A percentile compares a stretch with the other conserved stretches of the same genome.
These are phyloP conservation scores for Sycophila sp. DNA, from an alignment of 1,140 invertebrate species.

Conservation along the genomic window DNA sequence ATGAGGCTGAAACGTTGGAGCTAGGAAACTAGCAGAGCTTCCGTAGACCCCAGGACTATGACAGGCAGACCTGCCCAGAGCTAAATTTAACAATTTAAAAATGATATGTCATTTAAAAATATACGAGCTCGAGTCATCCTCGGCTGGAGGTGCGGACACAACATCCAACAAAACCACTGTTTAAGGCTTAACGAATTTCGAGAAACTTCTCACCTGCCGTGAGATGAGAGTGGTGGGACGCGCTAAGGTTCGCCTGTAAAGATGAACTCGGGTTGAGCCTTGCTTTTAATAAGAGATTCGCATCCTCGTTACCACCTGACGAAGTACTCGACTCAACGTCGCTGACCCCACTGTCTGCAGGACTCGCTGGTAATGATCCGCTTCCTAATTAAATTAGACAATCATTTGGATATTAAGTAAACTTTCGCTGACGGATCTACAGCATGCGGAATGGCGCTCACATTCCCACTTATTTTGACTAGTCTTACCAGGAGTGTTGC, in stretches of 20 bases:
- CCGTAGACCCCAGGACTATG: slow-evolving; percentile 66
- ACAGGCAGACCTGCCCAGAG: slow-evolving; percentile 67
- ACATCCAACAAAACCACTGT: no score
- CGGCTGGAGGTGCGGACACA: no score
- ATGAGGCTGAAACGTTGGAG: slow-evolving; percentile 61
- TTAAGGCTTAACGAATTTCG: no score
- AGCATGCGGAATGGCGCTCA: not conserved
- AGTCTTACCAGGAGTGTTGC: slow-evolving; percentile 59
- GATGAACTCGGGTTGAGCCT: slow-evolving; percentile 73
- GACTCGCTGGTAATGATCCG: slow-evolving; percentile 94
- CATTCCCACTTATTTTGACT: not conserved
- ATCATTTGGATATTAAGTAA: slow-evolving; percentile 13
- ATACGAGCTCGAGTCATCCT: not conserved
- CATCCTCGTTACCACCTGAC: slow-evolving; percentile 83
- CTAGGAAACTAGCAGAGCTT: slow-evolving; percentile 55
- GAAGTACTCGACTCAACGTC: slow-evolving; percentile 93
- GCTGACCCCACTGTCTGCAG: slow-evolving; percentile 95
- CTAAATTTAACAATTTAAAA: not conserved
- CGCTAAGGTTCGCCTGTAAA: slow-evolving; percentile 58
- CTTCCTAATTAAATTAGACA: slow-evolving; percentile 51
- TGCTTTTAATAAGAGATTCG: slow-evolving; percentile 86
- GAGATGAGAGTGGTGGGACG: slow-evolving; percentile 61
- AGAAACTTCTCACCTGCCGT: slow-evolving; percentile 63
- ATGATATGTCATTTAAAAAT: slow-evolving; percentile 45
- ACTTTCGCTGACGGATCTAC: not conserved